Evolutionary conservation across 2,113 vertebrate genomes (phyloP).

Genomic region (Halichoerus grypus): DNA sequence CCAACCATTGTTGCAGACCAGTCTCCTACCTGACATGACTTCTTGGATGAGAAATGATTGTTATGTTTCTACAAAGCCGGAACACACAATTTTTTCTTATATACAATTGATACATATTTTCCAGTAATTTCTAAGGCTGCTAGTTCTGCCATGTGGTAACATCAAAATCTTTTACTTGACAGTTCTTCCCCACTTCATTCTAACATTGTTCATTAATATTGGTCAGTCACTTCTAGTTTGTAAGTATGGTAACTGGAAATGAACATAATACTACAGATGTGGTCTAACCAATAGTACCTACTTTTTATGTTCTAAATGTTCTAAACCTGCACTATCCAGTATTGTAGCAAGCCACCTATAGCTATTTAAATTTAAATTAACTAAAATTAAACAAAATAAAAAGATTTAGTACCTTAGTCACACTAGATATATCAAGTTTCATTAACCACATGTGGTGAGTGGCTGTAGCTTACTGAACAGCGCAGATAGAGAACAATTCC

Average conservation of each 20-base stretch:
- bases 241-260: neutral
- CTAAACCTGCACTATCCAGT: neutral
- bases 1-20: neutral
- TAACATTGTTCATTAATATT: constrained; percentile 2
- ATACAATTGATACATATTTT: constrained; percentile 20
- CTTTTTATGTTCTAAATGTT: constrained; percentile 5
- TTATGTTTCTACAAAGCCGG: neutral
- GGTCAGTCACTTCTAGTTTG: neutral
- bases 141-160: neutral
- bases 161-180: constrained; percentile 12
- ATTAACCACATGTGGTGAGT: neutral
- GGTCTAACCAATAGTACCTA: neutral
- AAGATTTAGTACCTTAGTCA: neutral
- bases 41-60: neutral
- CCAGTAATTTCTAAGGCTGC: neutral
- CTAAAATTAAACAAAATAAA: neutral
- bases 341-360: neutral
- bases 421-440: neutral
- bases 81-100: neutral
- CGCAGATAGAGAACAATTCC: neutral
- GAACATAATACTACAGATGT: neutral
- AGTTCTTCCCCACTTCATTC: neutral
- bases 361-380: constrained; percentile 38
- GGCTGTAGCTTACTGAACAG: neutral
- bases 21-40: neutral